phyloP scores from a whole-genome alignment of 2,888 invertebrate species.

The Gisinianus flammeolus region DNA sequence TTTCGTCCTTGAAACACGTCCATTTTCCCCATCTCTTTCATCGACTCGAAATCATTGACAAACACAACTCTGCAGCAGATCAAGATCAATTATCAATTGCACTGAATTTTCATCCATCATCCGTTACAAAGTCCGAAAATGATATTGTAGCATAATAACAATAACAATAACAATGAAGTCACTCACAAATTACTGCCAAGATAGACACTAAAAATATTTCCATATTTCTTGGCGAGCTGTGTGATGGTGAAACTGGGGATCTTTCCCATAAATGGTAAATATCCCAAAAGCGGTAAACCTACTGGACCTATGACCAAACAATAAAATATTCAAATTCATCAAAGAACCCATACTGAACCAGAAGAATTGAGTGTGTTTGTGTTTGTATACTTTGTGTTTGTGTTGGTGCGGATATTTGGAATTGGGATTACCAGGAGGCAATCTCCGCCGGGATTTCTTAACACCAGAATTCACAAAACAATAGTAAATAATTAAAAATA shows the following conservation, averaged over 20 bases:
- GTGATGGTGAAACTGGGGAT: slow-evolving; percentile 53
- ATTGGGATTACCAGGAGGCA: slow-evolving; percentile 20
- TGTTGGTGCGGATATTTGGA: neutral
- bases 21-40: slow-evolving; percentile 51
- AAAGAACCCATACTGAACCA: neutral
- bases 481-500: neutral
- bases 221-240: slow-evolving; percentile 50
- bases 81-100: neutral
- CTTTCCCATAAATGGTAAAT: slow-evolving; percentile 54
- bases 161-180: neutral
- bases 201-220: slow-evolving; percentile 50
- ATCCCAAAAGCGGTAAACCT: slow-evolving; percentile 51
- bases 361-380: neutral
- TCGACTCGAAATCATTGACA: slow-evolving; percentile 51
- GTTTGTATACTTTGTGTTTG: neutral
- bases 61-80: slow-evolving; percentile 51
- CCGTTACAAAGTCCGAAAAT: neutral
- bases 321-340: neutral
- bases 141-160: neutral
- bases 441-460: neutral
- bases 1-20: slow-evolving; percentile 53
- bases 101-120: neutral
- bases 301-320: slow-evolving; percentile 45
- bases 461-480: neutral
- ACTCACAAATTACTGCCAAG: slow-evolving; percentile 50